Percentiles rank a stretch among this genome's conserved stretches.
Conservation (phyloP, 1,140 invertebrate species). For the Drosophila triauraria region DNA sequence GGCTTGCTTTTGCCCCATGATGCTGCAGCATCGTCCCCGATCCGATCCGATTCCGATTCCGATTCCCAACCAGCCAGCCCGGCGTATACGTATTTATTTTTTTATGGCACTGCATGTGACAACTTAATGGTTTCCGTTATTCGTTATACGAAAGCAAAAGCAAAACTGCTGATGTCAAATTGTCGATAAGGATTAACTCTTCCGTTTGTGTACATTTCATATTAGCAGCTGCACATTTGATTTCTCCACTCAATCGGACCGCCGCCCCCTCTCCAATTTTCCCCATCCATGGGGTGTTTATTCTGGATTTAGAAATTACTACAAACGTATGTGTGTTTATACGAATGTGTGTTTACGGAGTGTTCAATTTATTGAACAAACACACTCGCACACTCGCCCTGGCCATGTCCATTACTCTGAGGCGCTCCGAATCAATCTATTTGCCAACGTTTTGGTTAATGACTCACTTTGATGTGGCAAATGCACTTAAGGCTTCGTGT, state of each 20-base stretch:
- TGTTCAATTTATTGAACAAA: constrained; percentile 74
- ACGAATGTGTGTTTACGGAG: constrained; percentile 18
- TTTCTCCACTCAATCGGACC: constrained; percentile 36
- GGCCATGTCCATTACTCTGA: constrained; percentile 31
- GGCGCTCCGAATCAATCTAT: constrained; percentile 41
- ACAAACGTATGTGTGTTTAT: constrained; percentile 5
- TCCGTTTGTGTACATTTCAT: constrained; percentile 79
- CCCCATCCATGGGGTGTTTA: constrained; percentile 50
- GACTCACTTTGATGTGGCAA: constrained; percentile 52
- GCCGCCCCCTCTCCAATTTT: not conserved
- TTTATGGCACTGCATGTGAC: constrained; percentile 67
- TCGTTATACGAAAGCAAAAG: constrained; percentile 78
- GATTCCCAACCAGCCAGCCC: constrained; percentile 11
- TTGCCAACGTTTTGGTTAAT: constrained; percentile 44
- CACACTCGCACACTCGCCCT: constrained; percentile 25
- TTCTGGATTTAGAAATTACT: constrained; percentile 71
- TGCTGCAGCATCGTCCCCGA: not conserved
- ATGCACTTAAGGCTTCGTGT: constrained; percentile 27
- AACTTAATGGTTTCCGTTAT: constrained; percentile 81
- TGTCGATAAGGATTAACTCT: constrained; percentile 81
- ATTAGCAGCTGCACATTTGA: constrained; percentile 79
- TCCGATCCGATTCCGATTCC: constrained; percentile 12
- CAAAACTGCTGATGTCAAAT: constrained; percentile 82
- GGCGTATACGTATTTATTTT: constrained; percentile 47
- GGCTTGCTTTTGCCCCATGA: constrained; percentile 67